Percentiles rank a stretch among this genome's conserved stretches.
These are phyloP conservation scores for Lydus trimaculatus DNA, from an alignment of 2,888 invertebrate species.

Conservation along the genomic window DNA sequence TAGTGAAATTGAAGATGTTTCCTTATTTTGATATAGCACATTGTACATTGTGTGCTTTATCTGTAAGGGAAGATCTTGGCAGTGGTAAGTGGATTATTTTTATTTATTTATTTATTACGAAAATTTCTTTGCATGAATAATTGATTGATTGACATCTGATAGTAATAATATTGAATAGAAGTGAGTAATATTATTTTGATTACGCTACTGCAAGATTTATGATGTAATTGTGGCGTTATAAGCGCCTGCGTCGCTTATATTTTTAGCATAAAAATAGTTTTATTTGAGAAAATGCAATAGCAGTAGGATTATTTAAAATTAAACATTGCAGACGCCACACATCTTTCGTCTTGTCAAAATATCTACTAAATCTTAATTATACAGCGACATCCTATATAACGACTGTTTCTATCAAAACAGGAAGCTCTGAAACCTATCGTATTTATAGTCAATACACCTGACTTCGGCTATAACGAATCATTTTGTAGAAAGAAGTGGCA, in stretches of 20 bases:
- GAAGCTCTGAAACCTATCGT: too few species aligned
- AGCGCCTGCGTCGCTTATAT: conserved; percentile 18
- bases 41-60: conserved; percentile 91
- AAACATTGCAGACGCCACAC: background rate
- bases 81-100: conserved; percentile 76
- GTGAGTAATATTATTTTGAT: background rate
- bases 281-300: background rate
- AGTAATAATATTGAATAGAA: background rate
- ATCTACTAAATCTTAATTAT: background rate
- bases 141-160: background rate
- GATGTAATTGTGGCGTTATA: conserved; percentile 14
- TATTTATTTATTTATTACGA: too few species aligned
- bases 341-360: background rate
- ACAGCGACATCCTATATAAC: too few species aligned
- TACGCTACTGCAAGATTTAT: conserved; percentile 10
- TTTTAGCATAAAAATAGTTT: conserved; percentile 8
- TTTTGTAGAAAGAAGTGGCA: too few species aligned
- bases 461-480: too few species aligned
- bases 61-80: conserved; percentile 94
- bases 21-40: conserved; percentile 99
- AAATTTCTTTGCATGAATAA: too few species aligned
- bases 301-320: background rate
- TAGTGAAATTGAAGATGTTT: conserved; percentile 99
- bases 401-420: too few species aligned
- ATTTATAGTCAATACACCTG: too few species aligned